Conservation (phyloP, 1,140 invertebrate species). For the Pomphorhynchus laevis region DNA sequence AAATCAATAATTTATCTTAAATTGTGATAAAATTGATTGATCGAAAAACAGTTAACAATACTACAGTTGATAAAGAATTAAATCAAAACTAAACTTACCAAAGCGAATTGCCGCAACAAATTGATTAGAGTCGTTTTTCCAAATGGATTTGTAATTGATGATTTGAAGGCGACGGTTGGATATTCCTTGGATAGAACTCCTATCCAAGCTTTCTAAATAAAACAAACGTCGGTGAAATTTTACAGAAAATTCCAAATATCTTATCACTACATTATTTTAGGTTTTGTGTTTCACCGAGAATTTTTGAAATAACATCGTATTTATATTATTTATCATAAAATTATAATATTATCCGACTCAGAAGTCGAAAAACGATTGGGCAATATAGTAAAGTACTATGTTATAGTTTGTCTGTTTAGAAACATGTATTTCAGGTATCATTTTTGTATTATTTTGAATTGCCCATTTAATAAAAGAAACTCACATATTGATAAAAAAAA, state of each 20-base stretch:
- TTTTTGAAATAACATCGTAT: too few relatives aligned
- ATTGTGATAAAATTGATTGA: too few relatives aligned
- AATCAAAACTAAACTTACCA: slow-evolving; percentile 21
- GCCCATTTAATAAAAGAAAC: not conserved
- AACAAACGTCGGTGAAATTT: slow-evolving; percentile 7
- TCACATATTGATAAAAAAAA: not conserved
- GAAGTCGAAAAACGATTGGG: not conserved
- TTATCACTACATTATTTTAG: not conserved
- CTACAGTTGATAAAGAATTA: not conserved
- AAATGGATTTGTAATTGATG: slow-evolving; percentile 81
- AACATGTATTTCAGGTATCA: not conserved
- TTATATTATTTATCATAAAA: too few relatives aligned
- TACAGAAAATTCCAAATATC: not conserved
- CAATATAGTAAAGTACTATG: not conserved
- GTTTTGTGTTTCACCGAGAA: not conserved
- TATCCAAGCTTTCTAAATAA: slow-evolving; percentile 36
- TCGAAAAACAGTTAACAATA: too few relatives aligned
- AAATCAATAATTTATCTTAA: slow-evolving; percentile 5
- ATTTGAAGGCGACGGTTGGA: slow-evolving; percentile 87
- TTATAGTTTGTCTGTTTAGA: not conserved
- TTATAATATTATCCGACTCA: too few relatives aligned
- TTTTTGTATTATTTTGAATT: not conserved
- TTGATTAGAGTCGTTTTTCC: slow-evolving; percentile 90
- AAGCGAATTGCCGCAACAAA: slow-evolving; percentile 67
- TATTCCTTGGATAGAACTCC: slow-evolving; percentile 57